phyloP scores from a whole-genome alignment of 2,888 invertebrate genomes.

The Coleophora deauratella region DNA sequence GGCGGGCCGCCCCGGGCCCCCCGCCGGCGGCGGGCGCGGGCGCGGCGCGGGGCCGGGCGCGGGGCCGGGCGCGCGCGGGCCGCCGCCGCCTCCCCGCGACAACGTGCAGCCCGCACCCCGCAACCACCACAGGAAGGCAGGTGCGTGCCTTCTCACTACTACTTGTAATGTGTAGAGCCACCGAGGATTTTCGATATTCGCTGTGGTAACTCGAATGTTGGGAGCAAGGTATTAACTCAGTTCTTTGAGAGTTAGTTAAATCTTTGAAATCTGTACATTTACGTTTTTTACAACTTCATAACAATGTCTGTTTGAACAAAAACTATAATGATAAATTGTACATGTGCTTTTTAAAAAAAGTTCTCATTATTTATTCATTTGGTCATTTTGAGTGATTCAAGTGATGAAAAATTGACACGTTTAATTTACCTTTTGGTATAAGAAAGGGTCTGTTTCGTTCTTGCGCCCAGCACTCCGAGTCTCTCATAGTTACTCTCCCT shows the following conservation, averaged over 20 bases:
- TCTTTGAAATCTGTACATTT: too few relatives aligned
- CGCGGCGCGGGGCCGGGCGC: conserved; percentile 34
- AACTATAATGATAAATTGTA: too few relatives aligned
- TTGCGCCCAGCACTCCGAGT: conserved; percentile 2
- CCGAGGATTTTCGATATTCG: conserved; percentile 38
- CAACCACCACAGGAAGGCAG: conserved; percentile 64
- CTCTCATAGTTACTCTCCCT: conserved; percentile 42
- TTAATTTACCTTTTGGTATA: too few relatives aligned
- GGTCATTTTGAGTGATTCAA: too few relatives aligned
- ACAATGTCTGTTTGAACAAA: too few relatives aligned
- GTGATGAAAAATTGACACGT: too few relatives aligned
- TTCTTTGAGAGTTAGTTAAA: too few relatives aligned
- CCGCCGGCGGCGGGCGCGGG: conserved; percentile 30
- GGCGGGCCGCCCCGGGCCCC: conserved; percentile 28
- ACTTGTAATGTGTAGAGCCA: conserved; percentile 32
- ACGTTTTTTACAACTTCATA: too few relatives aligned
- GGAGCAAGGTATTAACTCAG: conserved; percentile 4
- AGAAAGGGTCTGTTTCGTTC: too few relatives aligned
- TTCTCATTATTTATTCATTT: too few relatives aligned
- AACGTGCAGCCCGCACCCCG: conserved; percentile 67
- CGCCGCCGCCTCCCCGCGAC: conserved; percentile 89
- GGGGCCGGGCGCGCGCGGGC: conserved; percentile 89
- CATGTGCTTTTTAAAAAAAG: too few relatives aligned
- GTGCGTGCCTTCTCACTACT: conserved; percentile 31
- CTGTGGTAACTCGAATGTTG: conserved; percentile 20